These are phyloP conservation scores for Zosterops japonicus DNA, from an alignment of 2,113 vertebrate species.

Conservation along the genomic window DNA sequence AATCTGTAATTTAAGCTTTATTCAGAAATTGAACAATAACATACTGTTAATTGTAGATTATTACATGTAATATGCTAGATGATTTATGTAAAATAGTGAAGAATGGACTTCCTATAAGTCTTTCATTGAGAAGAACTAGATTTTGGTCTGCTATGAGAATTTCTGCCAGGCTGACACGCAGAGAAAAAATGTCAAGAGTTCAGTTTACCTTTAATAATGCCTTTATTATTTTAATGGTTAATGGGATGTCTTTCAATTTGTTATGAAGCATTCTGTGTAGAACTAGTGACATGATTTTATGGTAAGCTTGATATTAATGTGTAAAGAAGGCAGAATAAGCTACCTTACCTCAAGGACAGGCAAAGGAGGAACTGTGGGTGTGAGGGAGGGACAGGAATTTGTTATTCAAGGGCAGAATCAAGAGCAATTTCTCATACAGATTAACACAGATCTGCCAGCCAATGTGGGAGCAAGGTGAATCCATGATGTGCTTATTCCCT, in stretches of 20 bases:
- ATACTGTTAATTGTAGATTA: not conserved
- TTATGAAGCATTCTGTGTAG: not conserved
- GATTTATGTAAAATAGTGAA: not conserved
- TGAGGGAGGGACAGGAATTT: not conserved
- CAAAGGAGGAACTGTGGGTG: not conserved
- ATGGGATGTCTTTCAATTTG: not conserved
- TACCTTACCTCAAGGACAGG: not conserved
- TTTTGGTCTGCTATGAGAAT: not conserved
- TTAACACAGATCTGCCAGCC: not conserved
- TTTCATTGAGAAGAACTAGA: not conserved
- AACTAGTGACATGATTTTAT: not conserved
- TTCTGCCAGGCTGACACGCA: not conserved
- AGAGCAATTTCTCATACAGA: not conserved
- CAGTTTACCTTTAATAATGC: not conserved
- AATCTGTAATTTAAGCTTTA: not conserved
- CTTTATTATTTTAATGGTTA: conserved; percentile 15
- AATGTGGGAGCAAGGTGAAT: not conserved
- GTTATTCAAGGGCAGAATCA: not conserved
- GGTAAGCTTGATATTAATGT: not conserved
- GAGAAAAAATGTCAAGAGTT: not conserved
- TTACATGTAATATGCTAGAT: not conserved
- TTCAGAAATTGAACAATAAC: not conserved
- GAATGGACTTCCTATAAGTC: not conserved
- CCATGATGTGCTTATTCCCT: not conserved
- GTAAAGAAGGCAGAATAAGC: not conserved